Conservation (phyloP, 2,888 invertebrate genomes). For the Clanis bilineata region DNA sequence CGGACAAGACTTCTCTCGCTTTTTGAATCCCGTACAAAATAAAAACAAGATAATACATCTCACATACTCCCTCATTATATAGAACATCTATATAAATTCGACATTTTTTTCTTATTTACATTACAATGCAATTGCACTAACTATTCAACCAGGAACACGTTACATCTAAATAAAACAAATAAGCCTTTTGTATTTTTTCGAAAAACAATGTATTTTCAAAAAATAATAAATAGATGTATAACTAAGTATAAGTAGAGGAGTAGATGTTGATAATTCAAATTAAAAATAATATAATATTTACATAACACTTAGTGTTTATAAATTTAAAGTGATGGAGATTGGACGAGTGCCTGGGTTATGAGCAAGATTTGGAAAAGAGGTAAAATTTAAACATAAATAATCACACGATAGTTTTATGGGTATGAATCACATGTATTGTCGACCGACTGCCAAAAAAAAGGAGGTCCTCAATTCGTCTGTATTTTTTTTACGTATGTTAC, state of each 20-base stretch:
- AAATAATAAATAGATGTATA: not conserved
- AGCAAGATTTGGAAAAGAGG: too few species aligned
- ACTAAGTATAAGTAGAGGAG: not conserved
- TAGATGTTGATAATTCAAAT: not conserved
- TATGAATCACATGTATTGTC: too few species aligned
- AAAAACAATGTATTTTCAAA: not conserved
- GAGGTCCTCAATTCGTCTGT: too few species aligned
- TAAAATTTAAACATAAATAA: not conserved
- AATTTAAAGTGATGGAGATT: not conserved
- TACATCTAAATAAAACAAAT: not conserved
- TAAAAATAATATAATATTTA: not conserved
- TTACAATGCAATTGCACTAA: slow-evolving; percentile 31
- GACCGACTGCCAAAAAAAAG: too few species aligned
- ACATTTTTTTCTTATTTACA: slow-evolving; percentile 53
- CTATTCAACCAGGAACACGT: slow-evolving; percentile 3
- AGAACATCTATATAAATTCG: slow-evolving; percentile 44
- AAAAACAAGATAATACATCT: slow-evolving; percentile 6
- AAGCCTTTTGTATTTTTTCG: not conserved
- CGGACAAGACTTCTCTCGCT: not conserved
- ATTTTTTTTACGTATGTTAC: too few species aligned
- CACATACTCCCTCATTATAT: slow-evolving; percentile 11
- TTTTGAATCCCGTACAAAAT: slow-evolving; percentile 24
- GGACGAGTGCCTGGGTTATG: not conserved
- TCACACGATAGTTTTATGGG: too few species aligned
- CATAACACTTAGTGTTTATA: slow-evolving; percentile 6